Evolutionary conservation across 2,113 vertebrate species (phyloP).

Genomic region (Coracopsis vasa): DNA sequence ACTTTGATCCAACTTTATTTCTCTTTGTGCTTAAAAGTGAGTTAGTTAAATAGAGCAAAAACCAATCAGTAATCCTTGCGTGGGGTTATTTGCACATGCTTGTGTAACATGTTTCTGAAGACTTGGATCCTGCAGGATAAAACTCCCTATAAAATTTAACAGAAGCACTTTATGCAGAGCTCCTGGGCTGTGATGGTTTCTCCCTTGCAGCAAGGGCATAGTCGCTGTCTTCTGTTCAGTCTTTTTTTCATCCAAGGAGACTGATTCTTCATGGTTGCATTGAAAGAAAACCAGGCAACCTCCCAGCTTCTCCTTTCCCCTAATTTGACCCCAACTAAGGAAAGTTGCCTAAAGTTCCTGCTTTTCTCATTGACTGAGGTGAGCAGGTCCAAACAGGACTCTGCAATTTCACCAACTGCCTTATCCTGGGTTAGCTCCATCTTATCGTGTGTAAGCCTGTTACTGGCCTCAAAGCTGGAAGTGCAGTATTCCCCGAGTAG

Average conservation of each 20-base stretch:
- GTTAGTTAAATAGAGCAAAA: not conserved
- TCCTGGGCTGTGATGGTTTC: not conserved
- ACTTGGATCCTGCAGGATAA: not conserved
- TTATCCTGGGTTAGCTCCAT: slow-evolving; percentile 47
- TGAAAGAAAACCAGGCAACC: not conserved
- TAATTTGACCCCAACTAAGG: slow-evolving; percentile 44
- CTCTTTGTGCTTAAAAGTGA: not conserved
- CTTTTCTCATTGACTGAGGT: slow-evolving; percentile 1
- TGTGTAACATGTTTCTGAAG: not conserved
- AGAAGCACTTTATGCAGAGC: not conserved
- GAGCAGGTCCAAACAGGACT: slow-evolving; percentile 55
- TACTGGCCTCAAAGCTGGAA: slow-evolving; percentile 23
- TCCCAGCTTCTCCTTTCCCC: slow-evolving; percentile 31
- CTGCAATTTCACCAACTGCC: slow-evolving; percentile 10
- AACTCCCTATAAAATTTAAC: not conserved
- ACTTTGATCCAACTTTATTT: not conserved
- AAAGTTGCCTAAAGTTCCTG: slow-evolving; percentile 60
- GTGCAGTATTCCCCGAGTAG: not conserved
- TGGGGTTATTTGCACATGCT: not conserved
- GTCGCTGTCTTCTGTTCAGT: not conserved
- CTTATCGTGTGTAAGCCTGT: slow-evolving; percentile 55
- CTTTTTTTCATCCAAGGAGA: not conserved
- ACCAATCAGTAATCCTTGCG: fast-evolving
- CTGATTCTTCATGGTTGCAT: not conserved
- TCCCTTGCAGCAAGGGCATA: not conserved